Evolutionary conservation across 2,113 vertebrate genomes (phyloP), one percentile per base, ranked within the genome.

Genomic region (Glareola pratincola): DNA sequence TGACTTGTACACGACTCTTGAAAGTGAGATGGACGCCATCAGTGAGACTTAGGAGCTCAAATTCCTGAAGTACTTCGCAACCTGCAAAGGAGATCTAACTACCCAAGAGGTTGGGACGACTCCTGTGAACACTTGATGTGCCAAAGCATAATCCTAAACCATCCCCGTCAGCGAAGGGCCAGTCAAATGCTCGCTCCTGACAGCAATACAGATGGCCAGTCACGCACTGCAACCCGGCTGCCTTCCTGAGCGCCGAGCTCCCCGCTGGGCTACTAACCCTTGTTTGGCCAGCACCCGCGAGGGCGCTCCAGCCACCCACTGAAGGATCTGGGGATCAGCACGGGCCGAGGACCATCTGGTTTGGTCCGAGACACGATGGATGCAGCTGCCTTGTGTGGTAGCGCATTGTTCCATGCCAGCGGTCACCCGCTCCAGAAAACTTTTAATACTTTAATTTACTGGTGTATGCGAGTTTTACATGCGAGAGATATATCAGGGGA

Each of bases 91-190:
- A 67, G 22, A 71, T 1, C 19, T 2, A 74, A 37, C 56, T 21
- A 30, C 23, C 24, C 36, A 26, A 39, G 68, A 12, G 24, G 18
- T 4, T 63, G 67, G 39, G 56, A 77, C 0, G 21, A 47, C 34
- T 64, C 20, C 66, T 19, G 6, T 14, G 71, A 87, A 20, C 36
- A 16, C 4, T 2, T 41, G 34, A 84, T 8, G 60, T 57, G 92
- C 82, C 91, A 85, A 81, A 94, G n/a, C 64, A 60, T 90, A 67
- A 93, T 39, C 63, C 54, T 27, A 69, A 69, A 36, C 45, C 41
- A 22, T 3, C 67, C n/a, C 1, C 30, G 17, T 0, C 63, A 51
- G 0, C 0, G 19, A 45, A 62, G 18, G 20, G 29, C 41, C 57
- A 24, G 75, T 9, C 20, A 18, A 50, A 48, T 2, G 3, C 57